A percentile compares a stretch with the other conserved stretches of the same genome.
Evolutionary conservation across 2,113 vertebrate species (phyloP).

Genomic region (Puntigrus tetrazona): DNA sequence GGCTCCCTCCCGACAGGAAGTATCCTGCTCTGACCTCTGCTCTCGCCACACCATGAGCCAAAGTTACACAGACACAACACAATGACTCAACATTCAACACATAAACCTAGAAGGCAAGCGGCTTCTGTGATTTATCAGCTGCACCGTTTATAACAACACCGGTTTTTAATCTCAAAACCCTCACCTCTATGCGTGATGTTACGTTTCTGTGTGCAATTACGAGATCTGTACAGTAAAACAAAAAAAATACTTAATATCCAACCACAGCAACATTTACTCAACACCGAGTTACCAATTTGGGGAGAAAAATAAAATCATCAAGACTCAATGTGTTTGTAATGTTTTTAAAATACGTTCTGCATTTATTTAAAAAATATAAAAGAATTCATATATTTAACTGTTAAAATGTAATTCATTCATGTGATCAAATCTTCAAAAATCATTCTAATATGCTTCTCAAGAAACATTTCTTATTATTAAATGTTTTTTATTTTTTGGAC

Average conservation of each 20-base stretch:
- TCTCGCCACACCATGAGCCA: background rate
- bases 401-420: background rate
- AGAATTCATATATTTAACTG: too few species aligned
- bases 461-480: background rate
- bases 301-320: too few species aligned
- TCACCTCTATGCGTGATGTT: background rate
- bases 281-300: background rate
- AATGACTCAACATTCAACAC: constrained; percentile 11
- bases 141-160: background rate
- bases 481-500: too few species aligned
- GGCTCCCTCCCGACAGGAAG: background rate
- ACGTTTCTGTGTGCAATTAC: background rate
- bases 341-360: background rate
- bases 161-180: background rate
- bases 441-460: background rate
- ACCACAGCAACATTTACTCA: background rate
- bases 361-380: background rate
- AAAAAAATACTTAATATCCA: background rate
- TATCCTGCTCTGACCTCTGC: background rate
- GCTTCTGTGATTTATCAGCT: too few species aligned
- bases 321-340: too few species aligned
- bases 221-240: background rate
- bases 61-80: constrained; percentile 1
- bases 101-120: too few species aligned
- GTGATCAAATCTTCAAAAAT: background rate